These are phyloP conservation scores for Myanophis thanlyinensis DNA, from an alignment of 2,113 vertebrate genomes.

Conservation along the genomic window DNA sequence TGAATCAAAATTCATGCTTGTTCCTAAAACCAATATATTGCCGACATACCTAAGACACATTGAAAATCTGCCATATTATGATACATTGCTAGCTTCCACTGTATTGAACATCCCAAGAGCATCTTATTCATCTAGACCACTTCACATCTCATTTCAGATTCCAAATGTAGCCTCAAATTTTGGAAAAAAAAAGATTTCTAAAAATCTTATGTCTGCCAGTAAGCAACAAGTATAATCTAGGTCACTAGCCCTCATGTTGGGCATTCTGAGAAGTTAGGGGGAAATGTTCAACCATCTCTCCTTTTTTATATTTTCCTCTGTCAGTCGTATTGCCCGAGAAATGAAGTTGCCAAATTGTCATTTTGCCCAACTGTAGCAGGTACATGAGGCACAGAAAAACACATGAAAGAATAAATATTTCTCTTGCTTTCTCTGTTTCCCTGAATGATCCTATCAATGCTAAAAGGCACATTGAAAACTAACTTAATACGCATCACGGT, in stretches of 20 bases:
- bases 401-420: background rate
- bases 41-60: background rate
- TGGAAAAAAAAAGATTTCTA: slow-evolving; percentile 6
- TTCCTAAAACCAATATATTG: background rate
- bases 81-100: background rate
- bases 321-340: background rate
- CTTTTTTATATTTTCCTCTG: background rate
- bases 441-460: background rate
- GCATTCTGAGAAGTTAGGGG: background rate
- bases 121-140: background rate
- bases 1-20: background rate
- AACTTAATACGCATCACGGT: slow-evolving; percentile 34
- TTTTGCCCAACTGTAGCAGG: background rate
- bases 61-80: background rate
- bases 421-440: background rate
- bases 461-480: background rate
- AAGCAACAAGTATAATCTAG: slow-evolving; percentile 32
- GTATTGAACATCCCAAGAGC: background rate
- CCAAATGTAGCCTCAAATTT: slow-evolving; percentile 14
- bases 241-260: background rate
- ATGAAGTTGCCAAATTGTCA: background rate
- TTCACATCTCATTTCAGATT: background rate
- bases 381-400: slow-evolving; percentile 9
- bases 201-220: slow-evolving; percentile 28
- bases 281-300: background rate